These are phyloP conservation scores for Aplysia californica DNA, from an alignment of 1,140 invertebrate species.

Conservation along the genomic window DNA sequence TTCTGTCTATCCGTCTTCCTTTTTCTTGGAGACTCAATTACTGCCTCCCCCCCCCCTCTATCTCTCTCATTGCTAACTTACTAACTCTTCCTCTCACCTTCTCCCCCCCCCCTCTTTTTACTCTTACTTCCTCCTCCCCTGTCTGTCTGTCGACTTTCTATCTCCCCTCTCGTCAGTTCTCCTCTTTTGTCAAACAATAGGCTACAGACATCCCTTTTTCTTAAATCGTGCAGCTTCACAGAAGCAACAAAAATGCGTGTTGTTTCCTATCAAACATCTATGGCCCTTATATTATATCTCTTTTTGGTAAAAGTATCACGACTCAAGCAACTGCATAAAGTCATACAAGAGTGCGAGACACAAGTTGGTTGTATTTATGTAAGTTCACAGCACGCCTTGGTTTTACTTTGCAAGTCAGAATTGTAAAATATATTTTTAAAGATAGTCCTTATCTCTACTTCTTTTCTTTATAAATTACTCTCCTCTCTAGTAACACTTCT, in stretches of 20 bases:
- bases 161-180: not conserved
- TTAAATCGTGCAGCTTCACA: not conserved
- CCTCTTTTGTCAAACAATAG: not conserved
- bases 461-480: not conserved
- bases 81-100: not conserved
- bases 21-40: slow-evolving; percentile 15
- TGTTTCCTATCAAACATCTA: not conserved
- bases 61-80: not conserved
- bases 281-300: too few relatives aligned
- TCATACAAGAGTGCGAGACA: not conserved
- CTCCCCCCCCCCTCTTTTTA: not conserved
- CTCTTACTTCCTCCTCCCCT: not conserved
- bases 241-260: not conserved
- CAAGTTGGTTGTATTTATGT: too few relatives aligned
- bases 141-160: not conserved
- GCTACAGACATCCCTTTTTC: not conserved
- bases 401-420: not conserved
- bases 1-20: not conserved
- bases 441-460: not conserved
- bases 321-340: too few relatives aligned
- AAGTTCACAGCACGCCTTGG: not conserved
- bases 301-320: too few relatives aligned
- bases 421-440: not conserved
- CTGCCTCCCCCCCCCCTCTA: not conserved
- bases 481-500: not conserved